Conservation (phyloP, 2,113 vertebrate genomes). For the Antigone vipio region DNA sequence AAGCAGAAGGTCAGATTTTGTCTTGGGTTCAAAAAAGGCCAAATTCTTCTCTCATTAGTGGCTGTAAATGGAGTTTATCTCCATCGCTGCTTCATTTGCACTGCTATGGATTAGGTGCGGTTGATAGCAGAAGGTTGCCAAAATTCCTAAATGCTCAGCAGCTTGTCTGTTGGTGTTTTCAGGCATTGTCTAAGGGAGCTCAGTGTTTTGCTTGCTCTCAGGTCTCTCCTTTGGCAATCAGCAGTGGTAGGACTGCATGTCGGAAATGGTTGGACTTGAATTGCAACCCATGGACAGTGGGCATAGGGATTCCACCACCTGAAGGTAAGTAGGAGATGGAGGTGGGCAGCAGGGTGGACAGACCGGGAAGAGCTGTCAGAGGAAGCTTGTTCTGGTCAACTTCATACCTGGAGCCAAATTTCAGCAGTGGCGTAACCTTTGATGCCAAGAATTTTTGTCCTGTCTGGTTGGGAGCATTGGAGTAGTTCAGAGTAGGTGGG, state of each 20-base stretch:
- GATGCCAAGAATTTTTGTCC: background rate
- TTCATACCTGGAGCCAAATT: background rate
- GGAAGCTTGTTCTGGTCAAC: background rate
- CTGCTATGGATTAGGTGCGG: background rate
- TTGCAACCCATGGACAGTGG: accelerated
- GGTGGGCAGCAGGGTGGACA: background rate
- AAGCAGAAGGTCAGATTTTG: background rate
- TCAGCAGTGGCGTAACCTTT: background rate
- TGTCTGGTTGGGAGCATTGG: background rate
- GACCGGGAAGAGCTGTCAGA: background rate
- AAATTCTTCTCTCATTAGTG: background rate
- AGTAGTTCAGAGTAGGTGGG: background rate
- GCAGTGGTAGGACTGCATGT: background rate
- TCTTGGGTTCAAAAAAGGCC: background rate
- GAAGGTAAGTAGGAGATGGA: background rate
- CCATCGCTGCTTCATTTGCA: background rate
- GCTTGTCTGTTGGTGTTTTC: background rate
- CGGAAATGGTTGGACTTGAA: background rate
- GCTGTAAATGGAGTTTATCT: background rate
- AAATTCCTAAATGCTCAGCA: background rate
- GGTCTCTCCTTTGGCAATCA: background rate
- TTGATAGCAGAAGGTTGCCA: background rate
- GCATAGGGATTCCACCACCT: background rate
- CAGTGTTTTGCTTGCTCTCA: background rate
- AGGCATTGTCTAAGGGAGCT: background rate